Evolutionary conservation across 2,113 vertebrate species (phyloP).

Genomic region (Calypte anna): DNA sequence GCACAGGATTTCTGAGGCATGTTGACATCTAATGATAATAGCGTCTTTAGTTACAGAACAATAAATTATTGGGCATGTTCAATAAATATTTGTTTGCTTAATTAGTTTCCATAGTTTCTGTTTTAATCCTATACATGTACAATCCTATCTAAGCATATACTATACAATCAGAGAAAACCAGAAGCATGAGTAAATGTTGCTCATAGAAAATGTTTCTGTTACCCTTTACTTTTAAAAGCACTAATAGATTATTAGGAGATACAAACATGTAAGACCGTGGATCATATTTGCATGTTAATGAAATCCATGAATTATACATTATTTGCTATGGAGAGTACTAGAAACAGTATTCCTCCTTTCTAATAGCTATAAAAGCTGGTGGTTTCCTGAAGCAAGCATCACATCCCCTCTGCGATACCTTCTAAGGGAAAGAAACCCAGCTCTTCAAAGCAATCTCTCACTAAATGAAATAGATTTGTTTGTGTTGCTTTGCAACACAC

Average conservation of each 20-base stretch:
- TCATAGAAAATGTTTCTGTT: constrained; percentile 71
- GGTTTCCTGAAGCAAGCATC: constrained; percentile 70
- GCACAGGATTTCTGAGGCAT: neutral
- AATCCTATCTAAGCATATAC: neutral
- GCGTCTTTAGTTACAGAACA: neutral
- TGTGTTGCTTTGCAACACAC: constrained; percentile 62
- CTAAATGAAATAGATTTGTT: constrained; percentile 72
- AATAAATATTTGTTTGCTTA: constrained; percentile 50
- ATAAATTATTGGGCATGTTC: neutral
- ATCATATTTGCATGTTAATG: constrained; percentile 81
- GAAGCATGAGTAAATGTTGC: constrained; percentile 53
- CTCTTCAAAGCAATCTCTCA: constrained; percentile 60
- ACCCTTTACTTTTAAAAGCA: constrained; percentile 74
- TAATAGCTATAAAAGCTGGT: constrained; percentile 72
- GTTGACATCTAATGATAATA: neutral
- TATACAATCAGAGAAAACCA: constrained; percentile 46
- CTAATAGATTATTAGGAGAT: constrained; percentile 81
- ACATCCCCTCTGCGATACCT: constrained; percentile 55
- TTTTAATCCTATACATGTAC: constrained; percentile 19
- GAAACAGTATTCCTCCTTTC: constrained; percentile 74
- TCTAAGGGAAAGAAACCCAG: constrained; percentile 55
- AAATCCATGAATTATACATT: constrained; percentile 80
- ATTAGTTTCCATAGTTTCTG: constrained; percentile 47
- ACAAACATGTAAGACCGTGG: constrained; percentile 75
- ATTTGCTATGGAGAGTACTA: constrained; percentile 71